These are phyloP conservation scores for Sebastes wilsoni DNA, from an alignment of 2,797 vertebrate genomes.

Conservation along the genomic window DNA sequence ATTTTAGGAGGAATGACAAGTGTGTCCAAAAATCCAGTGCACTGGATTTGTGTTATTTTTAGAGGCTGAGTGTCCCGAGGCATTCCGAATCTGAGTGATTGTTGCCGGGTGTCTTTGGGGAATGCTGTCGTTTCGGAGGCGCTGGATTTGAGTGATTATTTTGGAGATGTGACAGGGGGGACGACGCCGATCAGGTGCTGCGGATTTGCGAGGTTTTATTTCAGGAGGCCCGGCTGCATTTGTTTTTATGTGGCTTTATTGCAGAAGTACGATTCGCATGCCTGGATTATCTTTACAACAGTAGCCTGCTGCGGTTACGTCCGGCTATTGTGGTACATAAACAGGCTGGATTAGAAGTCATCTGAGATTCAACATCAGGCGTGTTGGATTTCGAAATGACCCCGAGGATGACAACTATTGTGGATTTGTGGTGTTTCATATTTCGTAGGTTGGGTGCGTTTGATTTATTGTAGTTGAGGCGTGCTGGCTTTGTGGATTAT, in stretches of 20 bases:
- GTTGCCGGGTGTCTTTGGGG: slow-evolving; percentile 32
- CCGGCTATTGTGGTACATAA: not conserved
- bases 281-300: slow-evolving; percentile 20
- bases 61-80: slow-evolving; percentile 10
- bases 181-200: slow-evolving; percentile 34
- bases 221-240: not conserved
- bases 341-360: not conserved
- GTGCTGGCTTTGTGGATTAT: slow-evolving; percentile 21
- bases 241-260: slow-evolving; percentile 35
- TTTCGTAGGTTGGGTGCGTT: not conserved
- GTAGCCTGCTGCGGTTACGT: not conserved
- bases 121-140: slow-evolving; percentile 6
- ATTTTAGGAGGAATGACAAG: slow-evolving; percentile 25
- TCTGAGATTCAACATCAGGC: not conserved
- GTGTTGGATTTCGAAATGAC: not conserved
- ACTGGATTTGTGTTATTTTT: slow-evolving; percentile 43
- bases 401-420: not conserved
- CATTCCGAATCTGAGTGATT: slow-evolving; percentile 28
- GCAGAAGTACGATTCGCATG: not conserved
- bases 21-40: slow-evolving; percentile 11
- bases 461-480: slow-evolving; percentile 26
- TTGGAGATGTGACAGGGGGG: not conserved
- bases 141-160: slow-evolving; percentile 33
- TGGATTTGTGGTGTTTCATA: slow-evolving; percentile 32
- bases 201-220: slow-evolving; percentile 31